phyloP scores from a whole-genome alignment of 2,888 invertebrate species.

The Campopleginae sp. region DNA sequence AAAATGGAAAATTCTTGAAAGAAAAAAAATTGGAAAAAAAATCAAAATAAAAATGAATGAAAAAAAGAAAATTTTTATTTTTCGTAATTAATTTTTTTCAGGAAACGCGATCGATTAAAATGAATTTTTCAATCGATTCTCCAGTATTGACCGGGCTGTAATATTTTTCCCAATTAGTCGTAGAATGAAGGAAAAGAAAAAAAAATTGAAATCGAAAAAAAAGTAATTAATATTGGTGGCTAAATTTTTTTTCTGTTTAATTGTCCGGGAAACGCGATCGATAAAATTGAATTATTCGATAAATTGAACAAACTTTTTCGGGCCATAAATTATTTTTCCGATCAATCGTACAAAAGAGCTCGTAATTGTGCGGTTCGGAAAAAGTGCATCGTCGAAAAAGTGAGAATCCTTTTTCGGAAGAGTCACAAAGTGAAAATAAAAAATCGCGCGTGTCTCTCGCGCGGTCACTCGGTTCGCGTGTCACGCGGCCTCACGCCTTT shows the following conservation, averaged over 20 bases:
- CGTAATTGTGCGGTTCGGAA: background rate
- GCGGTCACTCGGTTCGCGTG: slow-evolving; percentile 62
- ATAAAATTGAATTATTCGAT: background rate
- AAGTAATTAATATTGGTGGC: no score
- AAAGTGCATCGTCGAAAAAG: background rate
- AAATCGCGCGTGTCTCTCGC: slow-evolving; percentile 44
- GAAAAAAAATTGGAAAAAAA: slow-evolving; percentile 26
- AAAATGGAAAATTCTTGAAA: no score
- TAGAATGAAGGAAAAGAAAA: no score
- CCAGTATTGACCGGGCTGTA: background rate
- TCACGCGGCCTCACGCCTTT: slow-evolving; percentile 67
- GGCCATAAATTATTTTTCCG: background rate
- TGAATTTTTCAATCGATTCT: background rate
- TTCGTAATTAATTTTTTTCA: background rate
- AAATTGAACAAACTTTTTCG: background rate
- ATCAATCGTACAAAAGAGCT: background rate
- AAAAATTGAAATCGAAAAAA: no score
- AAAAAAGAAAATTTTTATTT: slow-evolving; percentile 3
- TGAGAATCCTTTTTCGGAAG: background rate
- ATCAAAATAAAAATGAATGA: slow-evolving; percentile 22
- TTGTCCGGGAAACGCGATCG: background rate
- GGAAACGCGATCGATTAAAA: background rate
- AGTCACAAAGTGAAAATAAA: background rate
- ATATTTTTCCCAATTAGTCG: background rate
- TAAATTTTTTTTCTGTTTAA: background rate